Evolutionary conservation across 1,140 invertebrate genomes (phyloP).

Genomic region (Formica exsecta): DNA sequence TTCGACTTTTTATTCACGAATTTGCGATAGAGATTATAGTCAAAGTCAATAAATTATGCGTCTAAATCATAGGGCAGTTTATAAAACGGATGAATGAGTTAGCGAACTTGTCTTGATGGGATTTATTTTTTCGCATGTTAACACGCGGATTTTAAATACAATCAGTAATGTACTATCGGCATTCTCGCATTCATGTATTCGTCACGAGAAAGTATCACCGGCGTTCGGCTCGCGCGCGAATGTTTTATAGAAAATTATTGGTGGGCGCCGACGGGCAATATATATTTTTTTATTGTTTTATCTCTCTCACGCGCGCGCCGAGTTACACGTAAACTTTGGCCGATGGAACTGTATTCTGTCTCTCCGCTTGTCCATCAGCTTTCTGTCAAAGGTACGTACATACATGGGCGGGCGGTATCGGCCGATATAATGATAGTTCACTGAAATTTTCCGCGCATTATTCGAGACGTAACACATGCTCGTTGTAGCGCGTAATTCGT

Average conservation of each 20-base stretch:
- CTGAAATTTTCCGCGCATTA: conserved; percentile 80
- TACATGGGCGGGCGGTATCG: conserved; percentile 58
- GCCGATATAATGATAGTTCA: conserved; percentile 75
- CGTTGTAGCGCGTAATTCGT: conserved; percentile 80
- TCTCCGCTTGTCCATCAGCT: conserved; percentile 74
- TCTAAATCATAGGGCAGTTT: conserved; percentile 36
- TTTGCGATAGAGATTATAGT: neutral
- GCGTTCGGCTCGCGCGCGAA: conserved; percentile 27
- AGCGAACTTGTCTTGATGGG: conserved; percentile 47
- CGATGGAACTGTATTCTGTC: conserved; percentile 58
- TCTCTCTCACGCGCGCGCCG: conserved; percentile 27
- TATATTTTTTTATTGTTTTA: conserved; percentile 65
- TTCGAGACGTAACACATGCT: conserved; percentile 77
- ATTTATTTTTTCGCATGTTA: conserved; percentile 59
- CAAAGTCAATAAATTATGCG: conserved; percentile 43
- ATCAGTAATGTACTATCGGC: conserved; percentile 49
- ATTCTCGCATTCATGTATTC: conserved; percentile 32
- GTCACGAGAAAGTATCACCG: conserved; percentile 53
- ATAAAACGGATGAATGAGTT: conserved; percentile 47
- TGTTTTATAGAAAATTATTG: conserved; percentile 63
- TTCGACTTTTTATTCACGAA: neutral
- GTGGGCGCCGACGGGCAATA: conserved; percentile 55
- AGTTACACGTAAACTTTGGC: conserved; percentile 28
- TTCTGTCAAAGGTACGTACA: conserved; percentile 71
- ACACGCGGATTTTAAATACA: conserved; percentile 47